Percentiles rank a stretch among this genome's conserved stretches.
These are phyloP conservation scores for Candoia aspera DNA, from an alignment of 2,113 vertebrate species.

Conservation along the genomic window DNA sequence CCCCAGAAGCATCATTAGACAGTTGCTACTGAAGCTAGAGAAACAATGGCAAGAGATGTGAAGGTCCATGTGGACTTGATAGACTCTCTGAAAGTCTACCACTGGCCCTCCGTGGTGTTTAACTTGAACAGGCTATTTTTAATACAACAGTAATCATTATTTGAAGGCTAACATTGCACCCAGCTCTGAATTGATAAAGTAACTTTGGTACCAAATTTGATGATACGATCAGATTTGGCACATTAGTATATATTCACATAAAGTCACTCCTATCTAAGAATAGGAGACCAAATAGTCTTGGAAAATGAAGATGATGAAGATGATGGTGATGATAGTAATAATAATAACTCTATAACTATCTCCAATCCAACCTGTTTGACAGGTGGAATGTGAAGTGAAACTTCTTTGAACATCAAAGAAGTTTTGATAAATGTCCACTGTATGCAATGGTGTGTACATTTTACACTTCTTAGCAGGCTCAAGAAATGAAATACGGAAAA, in stretches of 20 bases:
- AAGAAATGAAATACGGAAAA: slow-evolving; percentile 42
- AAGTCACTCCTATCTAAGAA: background rate
- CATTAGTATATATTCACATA: background rate
- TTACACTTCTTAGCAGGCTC: slow-evolving; percentile 50
- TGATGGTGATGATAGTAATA: slow-evolving; percentile 37
- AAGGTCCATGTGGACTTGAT: slow-evolving; percentile 23
- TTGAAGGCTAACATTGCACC: slow-evolving; percentile 44
- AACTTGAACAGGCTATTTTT: background rate
- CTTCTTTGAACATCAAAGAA: slow-evolving; percentile 48
- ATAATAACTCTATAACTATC: slow-evolving; percentile 36
- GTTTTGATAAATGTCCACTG: background rate
- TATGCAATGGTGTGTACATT: background rate
- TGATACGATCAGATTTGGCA: background rate
- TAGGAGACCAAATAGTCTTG: slow-evolving; percentile 55
- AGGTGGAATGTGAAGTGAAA: slow-evolving; percentile 48
- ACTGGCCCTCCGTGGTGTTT: background rate
- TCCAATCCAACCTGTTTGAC: slow-evolving; percentile 29
- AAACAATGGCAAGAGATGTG: background rate
- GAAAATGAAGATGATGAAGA: slow-evolving; percentile 38
- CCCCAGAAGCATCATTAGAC: slow-evolving; percentile 30
- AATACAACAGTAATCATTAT: background rate
- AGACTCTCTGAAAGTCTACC: slow-evolving; percentile 12
- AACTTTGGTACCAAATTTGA: slow-evolving; percentile 32
- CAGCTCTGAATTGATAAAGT: background rate
- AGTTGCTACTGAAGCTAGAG: slow-evolving; percentile 28